Base-by-base conservation (phyloP, 2,113 vertebrate genomes). In the Neoarius graeffei region DNA sequence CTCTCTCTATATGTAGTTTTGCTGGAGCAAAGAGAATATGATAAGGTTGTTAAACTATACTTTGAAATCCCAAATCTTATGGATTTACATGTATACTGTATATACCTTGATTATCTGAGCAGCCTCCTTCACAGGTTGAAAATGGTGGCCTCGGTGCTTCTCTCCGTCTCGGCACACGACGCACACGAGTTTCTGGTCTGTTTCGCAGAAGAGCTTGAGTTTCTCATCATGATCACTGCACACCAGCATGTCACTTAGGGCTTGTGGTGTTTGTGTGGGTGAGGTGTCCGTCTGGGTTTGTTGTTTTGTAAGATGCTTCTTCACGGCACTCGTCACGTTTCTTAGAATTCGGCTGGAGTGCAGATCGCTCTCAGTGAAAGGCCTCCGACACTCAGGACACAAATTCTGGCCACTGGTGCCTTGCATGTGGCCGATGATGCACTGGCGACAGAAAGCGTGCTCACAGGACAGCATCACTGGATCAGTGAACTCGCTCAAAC, bases 361-460 rank as follows among this genome's bases (percentile, higher is more conserved):
- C 1, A 93, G 87, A 50, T 84, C 67, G 23, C 14, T 13, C 10
- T n/a, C 66, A 0, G 1, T 73, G 20, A 81, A 91, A n/a, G 62
- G 66, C 17, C 4, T 67, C 19, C 11, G 23, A 86, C 93, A 93
- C 57, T 91, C 84, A 11, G 94, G 94, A 23, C 93, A 94, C 66
- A 4, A 15, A 1, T 0, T 23, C 19, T 30, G 56, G 15, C 64
- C 84, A 11, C 17, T 14, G 83, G 52, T 85, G 4, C 80, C 25
- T 0, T 7, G 82, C 73, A 88, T 19, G 23, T 4, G 57, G 0
- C 25, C 66, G 1, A 84, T 88, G 5, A 94, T 89, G 79, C 95
- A 95, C 4, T 27, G 1, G 23, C 90, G 89, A 86, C 93, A 95
- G 86, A 93, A 94, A 1, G 93, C 92, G 85, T 95, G 94, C 66